Conservation (phyloP, 2,797 vertebrate genomes). For the Lagothrix lagotricha region DNA sequence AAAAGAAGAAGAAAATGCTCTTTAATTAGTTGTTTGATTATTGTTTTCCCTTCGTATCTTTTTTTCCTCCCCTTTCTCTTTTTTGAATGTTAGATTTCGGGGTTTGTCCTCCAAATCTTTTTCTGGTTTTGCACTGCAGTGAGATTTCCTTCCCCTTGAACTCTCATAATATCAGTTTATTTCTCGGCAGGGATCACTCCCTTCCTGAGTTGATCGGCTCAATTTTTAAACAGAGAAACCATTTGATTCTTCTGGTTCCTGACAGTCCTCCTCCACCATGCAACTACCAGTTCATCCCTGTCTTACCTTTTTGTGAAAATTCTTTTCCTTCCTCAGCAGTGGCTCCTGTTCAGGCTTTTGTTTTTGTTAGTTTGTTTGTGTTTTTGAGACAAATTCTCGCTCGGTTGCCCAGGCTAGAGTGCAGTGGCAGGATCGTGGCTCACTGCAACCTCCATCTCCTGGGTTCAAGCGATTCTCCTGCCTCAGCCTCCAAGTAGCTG, state of each 20-base stretch:
- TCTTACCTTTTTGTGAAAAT: not conserved
- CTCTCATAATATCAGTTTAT: not conserved
- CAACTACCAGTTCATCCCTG: not conserved
- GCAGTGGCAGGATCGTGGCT: too few relatives aligned
- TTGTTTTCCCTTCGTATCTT: slow-evolving; percentile 10
- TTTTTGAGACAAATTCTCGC: too few relatives aligned
- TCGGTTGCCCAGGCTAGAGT: too few relatives aligned
- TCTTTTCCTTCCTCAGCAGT: not conserved
- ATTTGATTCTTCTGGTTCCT: not conserved
- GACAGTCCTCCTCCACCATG: too few relatives aligned
- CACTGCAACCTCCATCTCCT: too few relatives aligned
- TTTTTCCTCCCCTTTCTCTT: not conserved
- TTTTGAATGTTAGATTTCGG: not conserved
- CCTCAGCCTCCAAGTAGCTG: too few relatives aligned
- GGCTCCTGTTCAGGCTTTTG: not conserved
- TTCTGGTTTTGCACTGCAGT: not conserved
- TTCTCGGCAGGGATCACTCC: not conserved
- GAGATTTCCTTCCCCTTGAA: not conserved
- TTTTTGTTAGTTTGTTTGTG: too few relatives aligned
- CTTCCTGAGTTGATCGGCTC: not conserved
- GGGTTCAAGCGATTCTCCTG: too few relatives aligned
- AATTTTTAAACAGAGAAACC: not conserved
- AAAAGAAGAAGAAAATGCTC: slow-evolving; percentile 31
- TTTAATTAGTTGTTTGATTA: slow-evolving; percentile 64
- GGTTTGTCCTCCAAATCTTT: not conserved